phyloP scores from a whole-genome alignment of 2,797 vertebrate species.

The Sebastes vulpes region DNA sequence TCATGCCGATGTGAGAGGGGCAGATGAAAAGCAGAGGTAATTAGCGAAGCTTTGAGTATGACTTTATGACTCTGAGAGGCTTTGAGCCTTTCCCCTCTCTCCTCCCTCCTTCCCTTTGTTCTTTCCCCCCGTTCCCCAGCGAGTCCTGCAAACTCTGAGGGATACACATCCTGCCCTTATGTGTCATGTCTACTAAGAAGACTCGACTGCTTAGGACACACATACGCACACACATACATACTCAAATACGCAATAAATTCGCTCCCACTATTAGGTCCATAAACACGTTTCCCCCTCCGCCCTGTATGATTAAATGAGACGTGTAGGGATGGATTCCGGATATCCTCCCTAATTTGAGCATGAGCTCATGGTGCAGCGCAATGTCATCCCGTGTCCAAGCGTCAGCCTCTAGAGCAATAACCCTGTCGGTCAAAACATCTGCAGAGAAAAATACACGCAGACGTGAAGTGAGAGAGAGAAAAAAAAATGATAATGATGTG shows the following conservation, averaged over 20 bases:
- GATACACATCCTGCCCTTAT: slow-evolving; percentile 49
- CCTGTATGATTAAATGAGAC: slow-evolving; percentile 80
- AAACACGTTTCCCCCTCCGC: slow-evolving; percentile 69
- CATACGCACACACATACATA: slow-evolving; percentile 28
- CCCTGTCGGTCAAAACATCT: slow-evolving; percentile 84
- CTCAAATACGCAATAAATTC: slow-evolving; percentile 42
- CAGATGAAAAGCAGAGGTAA: slow-evolving; percentile 71
- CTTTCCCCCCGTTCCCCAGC: slow-evolving; percentile 16
- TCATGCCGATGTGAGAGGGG: slow-evolving; percentile 46
- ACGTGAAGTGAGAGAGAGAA: slow-evolving; percentile 33
- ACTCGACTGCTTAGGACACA: slow-evolving; percentile 22
- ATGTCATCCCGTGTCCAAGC: slow-evolving; percentile 78
- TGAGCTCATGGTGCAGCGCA: slow-evolving; percentile 79
- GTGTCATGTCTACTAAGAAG: slow-evolving; percentile 56
- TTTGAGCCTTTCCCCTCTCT: slow-evolving; percentile 42
- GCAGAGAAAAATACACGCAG: slow-evolving; percentile 68
- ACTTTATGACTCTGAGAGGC: slow-evolving; percentile 62
- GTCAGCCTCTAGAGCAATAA: slow-evolving; percentile 79
- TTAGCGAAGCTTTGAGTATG: slow-evolving; percentile 54
- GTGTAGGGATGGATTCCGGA: slow-evolving; percentile 79
- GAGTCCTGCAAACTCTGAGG: slow-evolving; percentile 33
- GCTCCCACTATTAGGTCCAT: slow-evolving; percentile 56
- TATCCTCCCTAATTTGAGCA: slow-evolving; percentile 84
- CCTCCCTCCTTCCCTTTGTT: slow-evolving; percentile 53
- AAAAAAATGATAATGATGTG: slow-evolving; percentile 43